A percentile compares a stretch with the other conserved stretches of the same genome.
Evolutionary conservation across 2,113 vertebrate species (phyloP).

Genomic region (Struthidea cinerea): DNA sequence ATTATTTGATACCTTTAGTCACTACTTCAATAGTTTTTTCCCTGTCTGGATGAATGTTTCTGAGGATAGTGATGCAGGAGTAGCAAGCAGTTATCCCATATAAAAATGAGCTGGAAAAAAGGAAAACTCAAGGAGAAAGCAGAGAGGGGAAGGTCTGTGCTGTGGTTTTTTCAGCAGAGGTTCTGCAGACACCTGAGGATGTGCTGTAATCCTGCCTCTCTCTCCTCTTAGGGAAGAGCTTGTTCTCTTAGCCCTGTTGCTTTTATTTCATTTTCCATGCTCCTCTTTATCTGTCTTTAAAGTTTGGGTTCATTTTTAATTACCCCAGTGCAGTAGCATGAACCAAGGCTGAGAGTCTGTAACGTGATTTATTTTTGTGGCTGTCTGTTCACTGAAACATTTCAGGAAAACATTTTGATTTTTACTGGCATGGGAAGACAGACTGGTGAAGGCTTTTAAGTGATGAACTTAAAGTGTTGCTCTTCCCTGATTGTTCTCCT

Average conservation of each 20-base stretch:
- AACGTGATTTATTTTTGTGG: neutral
- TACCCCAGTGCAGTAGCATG: neutral
- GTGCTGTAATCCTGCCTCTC: neutral
- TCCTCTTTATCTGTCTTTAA: neutral
- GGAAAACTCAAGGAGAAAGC: neutral
- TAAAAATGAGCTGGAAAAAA: neutral
- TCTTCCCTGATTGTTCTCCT: neutral
- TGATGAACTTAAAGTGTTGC: neutral
- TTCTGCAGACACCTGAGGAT: neutral
- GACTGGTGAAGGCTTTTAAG: neutral
- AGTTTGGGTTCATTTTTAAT: neutral
- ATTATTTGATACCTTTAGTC: neutral
- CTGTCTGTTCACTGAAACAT: neutral
- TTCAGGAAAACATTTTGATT: neutral
- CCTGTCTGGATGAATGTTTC: neutral
- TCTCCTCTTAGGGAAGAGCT: neutral
- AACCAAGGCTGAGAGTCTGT: neutral
- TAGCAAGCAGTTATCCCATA: neutral
- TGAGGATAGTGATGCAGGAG: neutral
- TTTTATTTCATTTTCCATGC: neutral
- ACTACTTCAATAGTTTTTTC: neutral
- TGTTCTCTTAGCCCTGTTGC: neutral
- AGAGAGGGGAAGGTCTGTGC: neutral
- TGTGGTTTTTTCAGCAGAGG: neutral
- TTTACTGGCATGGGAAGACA: neutral